A percentile compares a stretch with the other conserved stretches of the same genome.
Conservation (phyloP, 2,888 invertebrate species). For the Carcina quercana region DNA sequence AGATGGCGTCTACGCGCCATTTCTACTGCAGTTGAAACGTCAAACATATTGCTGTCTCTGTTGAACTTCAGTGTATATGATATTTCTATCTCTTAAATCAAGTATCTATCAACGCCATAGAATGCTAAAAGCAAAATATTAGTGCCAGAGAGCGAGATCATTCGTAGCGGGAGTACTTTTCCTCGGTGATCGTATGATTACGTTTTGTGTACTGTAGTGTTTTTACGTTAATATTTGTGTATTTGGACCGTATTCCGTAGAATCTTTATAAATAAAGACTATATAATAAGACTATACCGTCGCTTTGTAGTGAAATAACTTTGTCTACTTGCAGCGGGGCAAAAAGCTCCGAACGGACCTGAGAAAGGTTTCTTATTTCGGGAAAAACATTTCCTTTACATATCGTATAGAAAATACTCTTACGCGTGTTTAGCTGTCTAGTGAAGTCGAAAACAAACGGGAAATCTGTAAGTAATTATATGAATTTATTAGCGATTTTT, state of each 20-base stretch:
- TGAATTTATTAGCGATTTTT: too few relatives aligned
- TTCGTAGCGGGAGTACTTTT: constrained; percentile 30
- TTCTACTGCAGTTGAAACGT: constrained; percentile 8
- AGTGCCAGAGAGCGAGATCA: constrained; percentile 18
- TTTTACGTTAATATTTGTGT: constrained; percentile 35
- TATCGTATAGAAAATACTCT: constrained; percentile 6
- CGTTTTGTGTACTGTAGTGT: constrained; percentile 35
- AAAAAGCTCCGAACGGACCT: constrained; percentile 9
- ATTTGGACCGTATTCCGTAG: constrained; percentile 15
- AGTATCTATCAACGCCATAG: constrained; percentile 4
- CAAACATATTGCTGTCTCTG: constrained; percentile 13
- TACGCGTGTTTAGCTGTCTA: constrained; percentile 2
- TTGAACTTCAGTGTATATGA: neutral
- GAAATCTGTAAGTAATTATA: too few relatives aligned
- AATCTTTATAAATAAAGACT: constrained; percentile 15
- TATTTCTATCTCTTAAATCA: constrained; percentile 13
- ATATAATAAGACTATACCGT: constrained; percentile 16
- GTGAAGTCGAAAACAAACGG: too few relatives aligned
- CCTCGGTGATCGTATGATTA: constrained; percentile 40
- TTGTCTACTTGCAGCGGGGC: constrained; percentile 1
- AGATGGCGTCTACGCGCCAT: constrained; percentile 26
- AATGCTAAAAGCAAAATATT: constrained; percentile 13
- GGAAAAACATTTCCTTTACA: constrained; percentile 8
- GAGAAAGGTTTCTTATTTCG: constrained; percentile 10
- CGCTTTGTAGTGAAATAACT: constrained; percentile 1